Percentiles rank a stretch among this genome's conserved stretches.
These are phyloP conservation scores for Irena cyanogastra DNA, from an alignment of 2,113 vertebrate genomes.

Conservation along the genomic window DNA sequence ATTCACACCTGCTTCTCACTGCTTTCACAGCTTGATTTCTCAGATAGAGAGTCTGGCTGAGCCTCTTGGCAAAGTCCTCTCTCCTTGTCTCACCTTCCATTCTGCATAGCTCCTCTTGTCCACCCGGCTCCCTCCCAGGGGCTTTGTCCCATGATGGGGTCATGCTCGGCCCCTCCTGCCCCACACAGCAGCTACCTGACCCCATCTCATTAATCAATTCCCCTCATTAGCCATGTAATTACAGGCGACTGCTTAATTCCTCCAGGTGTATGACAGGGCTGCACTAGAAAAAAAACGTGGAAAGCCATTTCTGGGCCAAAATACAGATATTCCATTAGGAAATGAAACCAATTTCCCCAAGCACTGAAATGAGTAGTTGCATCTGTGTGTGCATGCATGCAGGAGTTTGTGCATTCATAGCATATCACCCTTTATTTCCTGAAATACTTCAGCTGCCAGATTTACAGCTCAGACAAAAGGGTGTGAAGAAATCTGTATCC, in stretches of 20 bases:
- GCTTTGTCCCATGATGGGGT: not conserved
- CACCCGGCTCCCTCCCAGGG: rapidly evolving
- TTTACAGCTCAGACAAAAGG: not conserved
- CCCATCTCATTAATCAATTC: not conserved
- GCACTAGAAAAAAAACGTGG: not conserved
- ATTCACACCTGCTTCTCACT: constrained; percentile 21
- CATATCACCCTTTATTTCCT: not conserved
- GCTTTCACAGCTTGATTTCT: not conserved
- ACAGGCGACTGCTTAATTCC: not conserved
- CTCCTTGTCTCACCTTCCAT: not conserved
- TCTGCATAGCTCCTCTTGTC: not conserved
- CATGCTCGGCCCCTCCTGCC: not conserved
- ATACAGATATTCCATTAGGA: not conserved
- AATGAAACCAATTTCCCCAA: not conserved
- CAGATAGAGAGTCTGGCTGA: not conserved
- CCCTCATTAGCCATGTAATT: not conserved
- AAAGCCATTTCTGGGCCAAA: not conserved
- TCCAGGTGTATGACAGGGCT: not conserved
- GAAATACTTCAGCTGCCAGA: not conserved
- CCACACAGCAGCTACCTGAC: not conserved
- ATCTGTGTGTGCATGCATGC: not conserved
- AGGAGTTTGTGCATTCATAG: not conserved
- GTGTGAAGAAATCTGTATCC: not conserved
- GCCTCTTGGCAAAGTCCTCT: not conserved
- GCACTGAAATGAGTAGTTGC: not conserved